A percentile compares a stretch with the other conserved stretches of the same genome.
Evolutionary conservation across 30 jellyfish, hydroid and myxozoan genomes (phyloP).

Genomic region (Aurelia sp.): DNA sequence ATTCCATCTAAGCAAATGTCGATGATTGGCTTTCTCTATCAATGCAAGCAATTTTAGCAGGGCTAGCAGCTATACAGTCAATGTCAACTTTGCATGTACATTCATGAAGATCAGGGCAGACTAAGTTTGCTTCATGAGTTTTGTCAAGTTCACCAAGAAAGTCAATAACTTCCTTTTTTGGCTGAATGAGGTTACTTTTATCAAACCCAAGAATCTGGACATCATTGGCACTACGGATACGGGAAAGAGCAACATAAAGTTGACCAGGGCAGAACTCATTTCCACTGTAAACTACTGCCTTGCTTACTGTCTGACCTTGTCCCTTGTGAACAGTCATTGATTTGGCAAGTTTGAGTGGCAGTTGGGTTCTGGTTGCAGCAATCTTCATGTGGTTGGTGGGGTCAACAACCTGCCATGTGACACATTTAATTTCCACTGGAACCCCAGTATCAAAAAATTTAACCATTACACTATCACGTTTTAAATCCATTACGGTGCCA

Average conservation of each 20-base stretch:
- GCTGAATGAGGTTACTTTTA: background rate
- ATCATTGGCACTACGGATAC: background rate
- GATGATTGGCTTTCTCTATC: too few species aligned
- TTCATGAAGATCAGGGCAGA: too few species aligned
- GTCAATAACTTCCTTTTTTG: background rate
- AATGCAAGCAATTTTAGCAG: too few species aligned
- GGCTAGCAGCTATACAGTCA: too few species aligned
- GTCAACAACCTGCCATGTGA: background rate
- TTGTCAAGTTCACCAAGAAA: too few species aligned
- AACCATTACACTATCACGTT: background rate
- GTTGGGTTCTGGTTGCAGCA: slow-evolving; percentile 8
- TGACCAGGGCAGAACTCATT: slow-evolving; percentile 13
- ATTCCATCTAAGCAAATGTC: too few species aligned
- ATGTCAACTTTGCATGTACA: too few species aligned
- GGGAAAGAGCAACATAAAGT: background rate
- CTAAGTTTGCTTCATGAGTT: too few species aligned
- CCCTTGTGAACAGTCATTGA: slow-evolving; percentile 3
- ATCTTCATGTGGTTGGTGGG: background rate
- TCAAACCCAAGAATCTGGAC: background rate
- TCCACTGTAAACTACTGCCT: background rate
- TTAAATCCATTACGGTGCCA: background rate
- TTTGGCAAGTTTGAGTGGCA: background rate
- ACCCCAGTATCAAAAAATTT: background rate
- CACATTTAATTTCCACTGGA: background rate
- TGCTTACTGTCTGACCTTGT: background rate